Conservation (phyloP, 2,113 vertebrate genomes). For the Circaetus cinerascens region DNA sequence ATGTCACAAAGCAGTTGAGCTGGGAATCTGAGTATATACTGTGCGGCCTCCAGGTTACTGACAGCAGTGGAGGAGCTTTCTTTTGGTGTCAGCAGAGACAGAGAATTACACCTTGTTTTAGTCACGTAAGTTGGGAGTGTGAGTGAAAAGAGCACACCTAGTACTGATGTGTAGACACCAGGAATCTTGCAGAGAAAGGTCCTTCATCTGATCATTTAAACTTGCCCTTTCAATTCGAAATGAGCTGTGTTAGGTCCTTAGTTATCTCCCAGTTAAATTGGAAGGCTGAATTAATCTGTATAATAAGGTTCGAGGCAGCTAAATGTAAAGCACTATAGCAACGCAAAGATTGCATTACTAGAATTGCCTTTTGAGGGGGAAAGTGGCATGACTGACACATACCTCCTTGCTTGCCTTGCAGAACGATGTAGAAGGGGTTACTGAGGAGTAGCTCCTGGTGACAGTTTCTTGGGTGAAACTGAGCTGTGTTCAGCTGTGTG, state of each 20-base stretch:
- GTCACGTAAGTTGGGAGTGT: fast-evolving
- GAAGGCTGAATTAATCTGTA: background rate
- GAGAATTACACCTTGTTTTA: background rate
- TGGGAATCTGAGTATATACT: background rate
- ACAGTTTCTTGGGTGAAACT: background rate
- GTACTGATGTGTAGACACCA: fast-evolving
- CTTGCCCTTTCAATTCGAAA: background rate
- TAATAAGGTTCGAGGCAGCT: background rate
- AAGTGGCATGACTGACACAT: background rate
- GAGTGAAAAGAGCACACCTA: background rate
- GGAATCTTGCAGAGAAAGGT: background rate
- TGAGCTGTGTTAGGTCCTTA: background rate
- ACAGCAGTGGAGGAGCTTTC: background rate
- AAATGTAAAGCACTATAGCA: background rate
- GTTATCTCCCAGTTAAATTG: background rate
- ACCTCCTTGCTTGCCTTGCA: background rate
- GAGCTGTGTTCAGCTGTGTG: fast-evolving
- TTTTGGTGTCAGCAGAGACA: background rate
- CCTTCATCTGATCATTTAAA: background rate
- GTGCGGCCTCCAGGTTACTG: background rate
- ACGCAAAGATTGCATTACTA: background rate
- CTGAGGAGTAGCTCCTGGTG: background rate
- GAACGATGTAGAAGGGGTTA: background rate
- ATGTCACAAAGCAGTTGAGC: background rate
- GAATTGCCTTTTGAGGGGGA: background rate